A percentile compares a stretch with the other conserved stretches of the same genome.
Evolutionary conservation across 1,140 invertebrate genomes (phyloP).

Genomic region (Cardiocondyla obscurior): DNA sequence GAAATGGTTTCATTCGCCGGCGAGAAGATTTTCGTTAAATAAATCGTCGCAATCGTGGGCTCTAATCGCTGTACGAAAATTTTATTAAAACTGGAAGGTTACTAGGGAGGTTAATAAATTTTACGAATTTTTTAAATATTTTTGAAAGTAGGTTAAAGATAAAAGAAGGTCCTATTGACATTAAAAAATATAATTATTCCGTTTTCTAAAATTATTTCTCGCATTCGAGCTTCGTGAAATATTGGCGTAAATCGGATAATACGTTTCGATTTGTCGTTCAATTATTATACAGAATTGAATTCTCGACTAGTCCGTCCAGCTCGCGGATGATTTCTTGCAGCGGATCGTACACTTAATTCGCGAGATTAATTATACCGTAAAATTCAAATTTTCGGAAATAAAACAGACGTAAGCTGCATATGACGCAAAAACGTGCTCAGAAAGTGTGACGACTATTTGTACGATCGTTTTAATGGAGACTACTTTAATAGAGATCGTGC

Average conservation of each 20-base stretch:
- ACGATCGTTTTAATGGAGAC: conserved; percentile 23
- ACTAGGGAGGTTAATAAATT: neutral
- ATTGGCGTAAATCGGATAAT: neutral
- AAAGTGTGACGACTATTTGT: conserved; percentile 41
- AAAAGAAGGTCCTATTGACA: neutral
- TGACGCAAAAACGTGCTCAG: neutral
- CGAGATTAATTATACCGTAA: neutral
- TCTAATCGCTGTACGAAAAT: neutral
- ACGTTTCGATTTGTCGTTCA: neutral
- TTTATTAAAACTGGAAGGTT: neutral
- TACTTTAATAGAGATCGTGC: conserved; percentile 31
- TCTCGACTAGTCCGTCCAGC: conserved; percentile 59
- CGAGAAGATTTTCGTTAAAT: neutral
- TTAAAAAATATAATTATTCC: neutral
- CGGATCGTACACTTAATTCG: neutral
- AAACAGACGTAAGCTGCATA: neutral
- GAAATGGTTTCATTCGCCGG: conserved; percentile 2
- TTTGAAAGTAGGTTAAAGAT: neutral
- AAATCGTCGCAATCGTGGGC: conserved; percentile 3
- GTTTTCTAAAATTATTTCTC: neutral
- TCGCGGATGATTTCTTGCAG: conserved; percentile 38
- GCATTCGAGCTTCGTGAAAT: neutral
- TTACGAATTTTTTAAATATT: neutral
- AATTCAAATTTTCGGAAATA: conserved; percentile 29
- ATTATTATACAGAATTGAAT: conserved; percentile 46